Evolutionary conservation across 2,888 invertebrate species (phyloP).

Genomic region (Margaritifera margaritifera): DNA sequence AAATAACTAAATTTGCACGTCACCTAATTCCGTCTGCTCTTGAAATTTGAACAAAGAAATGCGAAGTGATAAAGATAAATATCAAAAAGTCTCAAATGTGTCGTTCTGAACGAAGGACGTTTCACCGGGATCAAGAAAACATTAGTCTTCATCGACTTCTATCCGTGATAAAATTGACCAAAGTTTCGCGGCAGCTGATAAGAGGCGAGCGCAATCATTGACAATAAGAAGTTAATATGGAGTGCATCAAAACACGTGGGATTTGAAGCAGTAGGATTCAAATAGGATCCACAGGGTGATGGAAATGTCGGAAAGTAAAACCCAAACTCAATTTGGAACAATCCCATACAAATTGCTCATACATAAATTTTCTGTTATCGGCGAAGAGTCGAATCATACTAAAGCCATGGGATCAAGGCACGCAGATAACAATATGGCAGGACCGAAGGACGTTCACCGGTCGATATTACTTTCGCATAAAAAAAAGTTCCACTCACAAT

Average conservation of each 20-base stretch:
- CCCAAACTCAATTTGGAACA: slow-evolving; percentile 41
- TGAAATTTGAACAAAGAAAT: too few species aligned
- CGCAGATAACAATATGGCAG: too few species aligned
- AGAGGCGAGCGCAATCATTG: slow-evolving; percentile 28
- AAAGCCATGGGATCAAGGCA: too few species aligned
- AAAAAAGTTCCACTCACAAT: too few species aligned
- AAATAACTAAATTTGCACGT: too few species aligned
- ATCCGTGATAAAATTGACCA: slow-evolving; percentile 44
- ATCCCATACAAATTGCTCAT: slow-evolving; percentile 45
- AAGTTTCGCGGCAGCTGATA: slow-evolving; percentile 36
- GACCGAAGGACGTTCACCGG: too few species aligned
- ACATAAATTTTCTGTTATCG: slow-evolving; percentile 49
- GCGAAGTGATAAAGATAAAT: too few species aligned
- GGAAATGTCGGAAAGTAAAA: slow-evolving; percentile 33
- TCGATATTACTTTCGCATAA: too few species aligned
- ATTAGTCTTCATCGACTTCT: slow-evolving; percentile 29
- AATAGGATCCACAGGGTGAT: slow-evolving; percentile 28
- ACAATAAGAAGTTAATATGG: slow-evolving; percentile 47
- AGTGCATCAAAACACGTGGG: slow-evolving; percentile 42
- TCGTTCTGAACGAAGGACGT: slow-evolving; percentile 22
- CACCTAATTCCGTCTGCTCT: too few species aligned
- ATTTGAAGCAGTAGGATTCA: slow-evolving; percentile 35
- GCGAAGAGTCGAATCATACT: too few species aligned
- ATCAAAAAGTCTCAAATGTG: too few species aligned
- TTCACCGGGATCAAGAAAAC: slow-evolving; percentile 30